Evolutionary conservation across 2,888 invertebrate genomes (phyloP).

Genomic region (Keiferia lycopersicella): DNA sequence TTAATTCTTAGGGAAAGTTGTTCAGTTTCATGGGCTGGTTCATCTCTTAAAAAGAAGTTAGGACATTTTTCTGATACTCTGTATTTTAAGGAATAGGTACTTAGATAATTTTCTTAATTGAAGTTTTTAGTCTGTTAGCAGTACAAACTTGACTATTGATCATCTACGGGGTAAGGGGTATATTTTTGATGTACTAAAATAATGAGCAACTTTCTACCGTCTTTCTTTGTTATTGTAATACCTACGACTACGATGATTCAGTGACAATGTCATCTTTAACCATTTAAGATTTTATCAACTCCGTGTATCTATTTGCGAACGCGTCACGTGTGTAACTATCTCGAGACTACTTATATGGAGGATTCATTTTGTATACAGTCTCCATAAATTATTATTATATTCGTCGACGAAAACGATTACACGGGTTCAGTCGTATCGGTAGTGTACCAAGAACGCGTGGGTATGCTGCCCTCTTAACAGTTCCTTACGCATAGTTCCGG

Average conservation of each 20-base stretch:
- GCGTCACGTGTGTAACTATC: conserved; percentile 53
- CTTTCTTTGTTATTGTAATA: no score
- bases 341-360: conserved; percentile 51
- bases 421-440: conserved; percentile 62
- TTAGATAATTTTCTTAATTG: no score
- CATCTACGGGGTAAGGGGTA: no score
- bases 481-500: conserved; percentile 60
- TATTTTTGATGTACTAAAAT: no score
- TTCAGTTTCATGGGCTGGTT: no score
- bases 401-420: conserved; percentile 63
- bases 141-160: no score
- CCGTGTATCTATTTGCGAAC: conserved; percentile 46
- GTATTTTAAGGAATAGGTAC: no score
- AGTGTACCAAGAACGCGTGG: conserved; percentile 67
- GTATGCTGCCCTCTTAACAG: conserved; percentile 52
- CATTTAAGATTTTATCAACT: conserved; percentile 45
- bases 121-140: no score
- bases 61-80: no score
- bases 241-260: no score
- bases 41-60: no score
- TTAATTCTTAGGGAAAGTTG: no score
- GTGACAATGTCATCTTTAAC: background rate
- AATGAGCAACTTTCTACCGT: background rate
- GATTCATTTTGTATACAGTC: conserved; percentile 48
- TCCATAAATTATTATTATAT: conserved; percentile 76